These are phyloP conservation scores for Nebria salina DNA, from an alignment of 2,888 invertebrate species.

Conservation along the genomic window DNA sequence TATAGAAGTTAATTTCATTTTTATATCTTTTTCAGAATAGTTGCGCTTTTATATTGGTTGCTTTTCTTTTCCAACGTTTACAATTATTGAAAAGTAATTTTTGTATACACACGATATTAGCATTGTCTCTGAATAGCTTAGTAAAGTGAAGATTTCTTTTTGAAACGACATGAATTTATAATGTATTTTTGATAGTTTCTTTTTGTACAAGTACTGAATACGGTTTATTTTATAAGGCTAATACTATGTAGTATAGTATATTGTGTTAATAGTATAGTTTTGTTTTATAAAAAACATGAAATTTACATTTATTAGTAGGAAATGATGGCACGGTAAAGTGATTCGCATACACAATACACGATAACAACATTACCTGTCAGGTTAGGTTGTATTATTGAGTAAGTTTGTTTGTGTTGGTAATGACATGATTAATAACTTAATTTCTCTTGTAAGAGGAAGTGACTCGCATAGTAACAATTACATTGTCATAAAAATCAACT, in stretches of 20 bases:
- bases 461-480: constrained; percentile 30
- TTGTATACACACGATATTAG: too few species aligned
- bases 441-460: constrained; percentile 49
- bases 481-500: constrained; percentile 41
- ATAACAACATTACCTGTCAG: constrained; percentile 55
- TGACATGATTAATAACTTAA: constrained; percentile 58
- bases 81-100: too few species aligned
- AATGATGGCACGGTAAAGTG: constrained; percentile 50
- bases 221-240: background rate
- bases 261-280: background rate
- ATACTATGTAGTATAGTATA: background rate
- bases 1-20: constrained; percentile 27
- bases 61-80: background rate
- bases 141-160: constrained; percentile 6
- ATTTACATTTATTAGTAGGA: constrained; percentile 57
- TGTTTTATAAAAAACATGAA: constrained; percentile 52
- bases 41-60: background rate
- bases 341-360: constrained; percentile 51
- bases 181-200: constrained; percentile 6
- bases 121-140: background rate
- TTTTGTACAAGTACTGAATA: background rate
- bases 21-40: background rate
- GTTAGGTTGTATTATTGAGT: constrained; percentile 43
- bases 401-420: constrained; percentile 7
- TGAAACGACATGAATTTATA: constrained; percentile 15